These are phyloP conservation scores for Omphaloscelis lunosa DNA, from an alignment of 2,888 invertebrate species.

Conservation along the genomic window DNA sequence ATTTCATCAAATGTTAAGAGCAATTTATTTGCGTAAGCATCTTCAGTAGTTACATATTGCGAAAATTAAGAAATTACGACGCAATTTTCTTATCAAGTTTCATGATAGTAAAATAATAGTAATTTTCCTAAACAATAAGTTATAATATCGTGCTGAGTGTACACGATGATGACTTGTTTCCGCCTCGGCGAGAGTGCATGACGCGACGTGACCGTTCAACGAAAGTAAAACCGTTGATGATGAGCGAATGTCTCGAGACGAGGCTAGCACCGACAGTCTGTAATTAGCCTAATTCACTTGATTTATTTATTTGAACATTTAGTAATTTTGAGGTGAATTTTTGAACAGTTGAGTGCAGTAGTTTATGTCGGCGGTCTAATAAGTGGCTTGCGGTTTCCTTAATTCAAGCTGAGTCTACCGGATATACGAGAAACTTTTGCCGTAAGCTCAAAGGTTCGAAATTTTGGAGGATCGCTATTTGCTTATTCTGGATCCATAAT, in stretches of 20 bases:
- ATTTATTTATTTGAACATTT: slow-evolving; percentile 39
- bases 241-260: slow-evolving; percentile 62
- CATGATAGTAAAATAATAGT: slow-evolving; percentile 51
- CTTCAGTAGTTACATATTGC: background rate
- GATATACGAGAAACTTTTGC: slow-evolving; percentile 44
- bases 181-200: slow-evolving; percentile 73
- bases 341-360: slow-evolving; percentile 37
- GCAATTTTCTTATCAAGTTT: slow-evolving; percentile 45
- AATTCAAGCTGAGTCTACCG: slow-evolving; percentile 12
- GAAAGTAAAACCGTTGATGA: slow-evolving; percentile 80
- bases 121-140: slow-evolving; percentile 59
- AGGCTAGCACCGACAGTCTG: slow-evolving; percentile 57
- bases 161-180: slow-evolving; percentile 69
- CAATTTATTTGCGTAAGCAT: slow-evolving; percentile 36
- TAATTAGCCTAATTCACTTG: slow-evolving; percentile 63
- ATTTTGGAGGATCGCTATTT: slow-evolving; percentile 22
- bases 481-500: slow-evolving; percentile 7
- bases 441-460: slow-evolving; percentile 2
- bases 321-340: slow-evolving; percentile 13
- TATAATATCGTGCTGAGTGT: slow-evolving; percentile 56
- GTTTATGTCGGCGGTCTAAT: slow-evolving; percentile 21
- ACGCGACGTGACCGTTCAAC: slow-evolving; percentile 64
- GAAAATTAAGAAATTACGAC: slow-evolving; percentile 52
- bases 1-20: background rate
- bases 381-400: slow-evolving; percentile 47